phyloP scores from a whole-genome alignment of 2,888 invertebrate species.

The Hydraecia micacea region DNA sequence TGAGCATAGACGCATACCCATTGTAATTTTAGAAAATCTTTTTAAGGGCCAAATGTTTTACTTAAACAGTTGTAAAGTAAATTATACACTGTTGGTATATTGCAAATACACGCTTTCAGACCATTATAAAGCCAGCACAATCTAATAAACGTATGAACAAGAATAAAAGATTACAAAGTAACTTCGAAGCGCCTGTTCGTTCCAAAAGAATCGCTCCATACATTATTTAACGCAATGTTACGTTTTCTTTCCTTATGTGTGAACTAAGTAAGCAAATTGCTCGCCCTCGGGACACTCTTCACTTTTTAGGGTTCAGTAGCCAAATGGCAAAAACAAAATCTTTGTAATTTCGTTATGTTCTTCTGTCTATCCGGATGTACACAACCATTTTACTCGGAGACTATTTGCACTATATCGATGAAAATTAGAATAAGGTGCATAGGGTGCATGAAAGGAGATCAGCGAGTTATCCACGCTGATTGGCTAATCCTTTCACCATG shows the following conservation, averaged over 20 bases:
- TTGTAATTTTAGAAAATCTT: neutral
- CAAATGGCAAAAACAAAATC: neutral
- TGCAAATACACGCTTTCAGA: neutral
- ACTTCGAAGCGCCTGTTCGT: conserved; percentile 17
- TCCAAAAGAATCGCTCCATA: conserved; percentile 43
- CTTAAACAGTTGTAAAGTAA: neutral
- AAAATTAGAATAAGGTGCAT: neutral
- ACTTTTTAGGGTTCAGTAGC: conserved; percentile 8
- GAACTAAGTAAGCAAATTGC: conserved; percentile 63
- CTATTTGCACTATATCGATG: neutral
- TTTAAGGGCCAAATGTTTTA: neutral
- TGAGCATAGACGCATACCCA: neutral
- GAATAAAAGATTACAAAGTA: conserved; percentile 28
- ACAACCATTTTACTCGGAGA: neutral
- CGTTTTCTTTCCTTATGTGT: conserved; percentile 53
- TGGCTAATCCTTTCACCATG: no score
- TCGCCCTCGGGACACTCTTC: conserved; percentile 51
- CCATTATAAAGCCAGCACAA: neutral
- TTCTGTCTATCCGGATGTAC: neutral
- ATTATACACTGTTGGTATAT: neutral
- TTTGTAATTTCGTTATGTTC: neutral
- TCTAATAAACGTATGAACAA: conserved; percentile 10
- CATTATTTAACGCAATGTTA: conserved; percentile 53
- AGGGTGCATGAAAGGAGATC: no score
- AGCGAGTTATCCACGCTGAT: no score